Base-by-base conservation (phyloP, 2,113 vertebrate genomes). In the Saimiri boliviensis region DNA sequence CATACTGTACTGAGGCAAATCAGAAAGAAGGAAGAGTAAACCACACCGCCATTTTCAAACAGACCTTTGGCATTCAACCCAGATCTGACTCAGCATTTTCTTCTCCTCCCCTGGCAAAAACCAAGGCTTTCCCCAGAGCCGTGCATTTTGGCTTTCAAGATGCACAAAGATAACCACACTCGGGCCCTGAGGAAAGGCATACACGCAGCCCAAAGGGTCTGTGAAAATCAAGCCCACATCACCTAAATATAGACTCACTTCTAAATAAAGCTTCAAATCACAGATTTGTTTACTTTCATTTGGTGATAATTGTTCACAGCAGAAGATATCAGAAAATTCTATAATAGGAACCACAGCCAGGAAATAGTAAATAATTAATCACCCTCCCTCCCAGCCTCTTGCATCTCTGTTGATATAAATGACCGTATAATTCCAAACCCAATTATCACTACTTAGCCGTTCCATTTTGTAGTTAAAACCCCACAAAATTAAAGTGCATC, bases 281-380 rank as follows among this genome's bases (percentile, higher is more conserved):
- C 98, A 98, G 98, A 98, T 98, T 97, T 99, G 98, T 98, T 98
- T 98, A 98, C 98, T 98, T 98, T 98, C 96, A 97, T 98, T 98
- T 98, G 98, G 98, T 98, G 99, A 98, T 99, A 99, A 99, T 98
- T 99, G 99, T 99, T 99, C 99, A 98, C 98, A 98, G 98, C 97
- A 98, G 98, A 98, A 98, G 98, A 97, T 99, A 99, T 98, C 98
- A 99, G 99, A 98, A 99, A 98, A 98, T 99, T 98, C 99, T 99
- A 98, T 99, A 99, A 98, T 97, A 98, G 98, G 98, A 99, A 98
- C 98, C 98, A 98, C 98, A 98, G 98, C 98, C 98, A 99, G 99
- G 98, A 99, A 99, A 98, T 96, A 98, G 98, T 99, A 99, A 99
- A 99, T 99, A 99, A 99, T 99, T 99, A 99, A 99, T 98, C 98